Conservation (phyloP, 2,113 vertebrate genomes). For the Salvelinus sp. region DNA sequence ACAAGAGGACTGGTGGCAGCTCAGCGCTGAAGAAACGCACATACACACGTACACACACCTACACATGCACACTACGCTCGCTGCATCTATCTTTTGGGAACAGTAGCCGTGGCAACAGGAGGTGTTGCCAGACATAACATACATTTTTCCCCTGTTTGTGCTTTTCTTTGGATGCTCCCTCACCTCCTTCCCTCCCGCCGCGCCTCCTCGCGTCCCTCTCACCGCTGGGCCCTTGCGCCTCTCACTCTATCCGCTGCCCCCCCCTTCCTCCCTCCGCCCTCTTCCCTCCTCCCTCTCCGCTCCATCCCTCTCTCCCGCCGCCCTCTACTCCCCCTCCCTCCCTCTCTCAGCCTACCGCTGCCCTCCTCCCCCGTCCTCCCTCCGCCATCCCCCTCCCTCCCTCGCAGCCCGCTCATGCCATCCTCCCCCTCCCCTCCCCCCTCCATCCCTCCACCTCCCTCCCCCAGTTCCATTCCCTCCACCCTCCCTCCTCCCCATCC, state of each 20-base stretch:
- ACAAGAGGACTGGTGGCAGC: too few species aligned
- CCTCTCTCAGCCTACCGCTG: too few species aligned
- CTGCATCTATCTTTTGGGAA: slow-evolving; percentile 12
- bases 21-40: background rate
- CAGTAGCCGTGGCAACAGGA: slow-evolving; percentile 44
- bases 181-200: background rate
- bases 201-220: background rate
- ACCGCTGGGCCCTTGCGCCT: background rate
- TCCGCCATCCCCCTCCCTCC: too few species aligned
- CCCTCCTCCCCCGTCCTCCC: too few species aligned
- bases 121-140: slow-evolving; percentile 28
- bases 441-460: too few species aligned
- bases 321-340: too few species aligned
- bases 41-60: background rate
- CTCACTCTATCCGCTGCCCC: background rate
- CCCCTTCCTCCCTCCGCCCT: background rate
- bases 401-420: too few species aligned
- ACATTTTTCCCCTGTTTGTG: background rate
- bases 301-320: too few species aligned
- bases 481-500: too few species aligned
- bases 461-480: too few species aligned
- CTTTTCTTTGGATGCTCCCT: too few species aligned
- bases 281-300: background rate
- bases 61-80: background rate
- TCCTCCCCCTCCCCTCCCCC: too few species aligned